Evolutionary conservation across 2,888 invertebrate genomes (phyloP).

Genomic region (Megalurothrips usitatus): DNA sequence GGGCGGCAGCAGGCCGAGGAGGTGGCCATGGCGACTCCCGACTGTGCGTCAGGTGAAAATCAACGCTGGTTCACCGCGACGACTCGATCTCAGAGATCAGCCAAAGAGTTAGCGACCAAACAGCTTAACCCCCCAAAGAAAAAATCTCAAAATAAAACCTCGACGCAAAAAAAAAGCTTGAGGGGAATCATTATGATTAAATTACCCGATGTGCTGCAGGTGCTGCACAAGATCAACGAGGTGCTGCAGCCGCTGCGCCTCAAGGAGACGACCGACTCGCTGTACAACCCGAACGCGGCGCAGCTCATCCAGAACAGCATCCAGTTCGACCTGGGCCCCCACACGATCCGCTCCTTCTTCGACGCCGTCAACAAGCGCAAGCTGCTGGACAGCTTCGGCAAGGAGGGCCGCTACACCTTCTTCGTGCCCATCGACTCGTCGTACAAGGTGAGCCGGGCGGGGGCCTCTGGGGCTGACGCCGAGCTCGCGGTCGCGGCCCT

Average conservation of each 20-base stretch:
- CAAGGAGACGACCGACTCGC: constrained; percentile 52
- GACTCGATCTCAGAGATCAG: too few relatives aligned
- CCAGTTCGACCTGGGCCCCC: constrained; percentile 64
- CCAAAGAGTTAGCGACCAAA: too few relatives aligned
- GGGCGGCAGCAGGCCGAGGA: background rate
- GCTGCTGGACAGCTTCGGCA: constrained; percentile 70
- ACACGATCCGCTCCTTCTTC: constrained; percentile 68
- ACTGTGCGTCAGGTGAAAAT: background rate
- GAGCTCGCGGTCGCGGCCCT: too few relatives aligned
- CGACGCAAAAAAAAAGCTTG: too few relatives aligned
- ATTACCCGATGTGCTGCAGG: constrained; percentile 52
- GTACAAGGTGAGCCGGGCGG: constrained; percentile 56
- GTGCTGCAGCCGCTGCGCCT: constrained; percentile 69
- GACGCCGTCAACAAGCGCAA: constrained; percentile 67
- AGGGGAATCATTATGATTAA: too few relatives aligned
- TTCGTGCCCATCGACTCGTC: constrained; percentile 75
- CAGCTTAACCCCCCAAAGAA: too few relatives aligned
- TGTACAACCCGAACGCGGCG: constrained; percentile 77
- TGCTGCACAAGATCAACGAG: constrained; percentile 82
- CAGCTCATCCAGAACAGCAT: constrained; percentile 75
- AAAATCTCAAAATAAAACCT: constrained; percentile 28
- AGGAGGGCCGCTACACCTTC: constrained; percentile 78
- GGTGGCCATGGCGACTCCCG: background rate
- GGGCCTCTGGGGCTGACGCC: too few relatives aligned
- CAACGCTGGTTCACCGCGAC: background rate